These are phyloP conservation scores for Malaclemys terrapin DNA, from an alignment of 2,113 vertebrate genomes.

Conservation along the genomic window DNA sequence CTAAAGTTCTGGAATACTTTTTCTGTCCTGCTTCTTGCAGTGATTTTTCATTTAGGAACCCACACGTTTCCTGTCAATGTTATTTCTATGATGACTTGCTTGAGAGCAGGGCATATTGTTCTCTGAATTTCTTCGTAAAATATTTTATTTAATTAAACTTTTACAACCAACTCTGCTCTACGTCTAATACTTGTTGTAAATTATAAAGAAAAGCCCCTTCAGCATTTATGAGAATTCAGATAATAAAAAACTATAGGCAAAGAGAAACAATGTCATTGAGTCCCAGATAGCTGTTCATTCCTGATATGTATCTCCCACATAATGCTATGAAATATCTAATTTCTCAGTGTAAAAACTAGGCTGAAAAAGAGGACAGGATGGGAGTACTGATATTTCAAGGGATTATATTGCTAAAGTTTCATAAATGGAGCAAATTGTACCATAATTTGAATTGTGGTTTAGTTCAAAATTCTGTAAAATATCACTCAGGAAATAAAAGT, in stretches of 20 bases:
- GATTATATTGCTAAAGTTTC: neutral
- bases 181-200: conserved; percentile 71
- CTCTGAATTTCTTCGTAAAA: conserved; percentile 82
- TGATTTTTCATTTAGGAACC: conserved; percentile 73
- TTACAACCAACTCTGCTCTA: conserved; percentile 82
- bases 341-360: neutral
- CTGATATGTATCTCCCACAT: conserved; percentile 1
- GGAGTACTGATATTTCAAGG: conserved; percentile 4
- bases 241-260: conserved; percentile 7
- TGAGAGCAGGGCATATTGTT: conserved; percentile 80
- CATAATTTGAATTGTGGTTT: neutral
- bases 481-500: neutral
- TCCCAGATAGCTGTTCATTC: neutral
- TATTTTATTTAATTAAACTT: conserved; percentile 82
- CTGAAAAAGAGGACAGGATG: neutral
- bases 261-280: conserved; percentile 4
- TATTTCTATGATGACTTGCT: conserved; percentile 73
- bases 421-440: neutral
- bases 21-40: conserved; percentile 33
- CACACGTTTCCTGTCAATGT: conserved; percentile 76
- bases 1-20: conserved; percentile 56
- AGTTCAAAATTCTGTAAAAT: neutral
- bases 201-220: conserved; percentile 45
- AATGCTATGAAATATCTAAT: neutral
- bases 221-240: conserved; percentile 65